Evolutionary conservation across 2,888 invertebrate genomes (phyloP), one percentile per base, ranked within the genome.

Genomic region (Napeogenes inachia): DNA sequence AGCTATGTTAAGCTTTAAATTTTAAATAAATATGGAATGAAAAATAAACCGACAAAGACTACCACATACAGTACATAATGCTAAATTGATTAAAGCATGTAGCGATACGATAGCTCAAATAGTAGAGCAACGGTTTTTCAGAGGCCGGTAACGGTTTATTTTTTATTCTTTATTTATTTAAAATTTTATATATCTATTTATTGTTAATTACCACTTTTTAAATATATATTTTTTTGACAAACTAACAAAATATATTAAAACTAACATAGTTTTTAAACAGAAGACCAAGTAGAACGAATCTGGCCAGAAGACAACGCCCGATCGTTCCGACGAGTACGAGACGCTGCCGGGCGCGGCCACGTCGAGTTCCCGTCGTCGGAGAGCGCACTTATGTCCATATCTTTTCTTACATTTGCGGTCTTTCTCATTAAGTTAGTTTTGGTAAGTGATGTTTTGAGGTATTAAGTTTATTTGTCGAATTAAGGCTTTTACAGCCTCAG

Each of bases 391-490:
- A 94, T 96, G 92, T 94, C 95, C 46, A 95, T 97, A 69, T 95
- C 95, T 32, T 96, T 96, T 79, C 89, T 97, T 10, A 96, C 96
- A 0, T 96, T 96, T 81, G 96, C 96, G 0, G 96, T 96, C 5
- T 96, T 95, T 76, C 92, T 96, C 61, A 94, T 97, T 58, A 96
- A 96, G 85, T 87, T 96, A 45, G 95, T 96, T 45, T 89, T 96
- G 92, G 96, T 96, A 91, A 91, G 91, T 82, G 13, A 8, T 53
- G n/a, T 5, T 45, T 8, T n/a, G 30, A 35, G 33, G 4, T 42
- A 42, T 42, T 10, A 6, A 42, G 12, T 8, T 42, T 42, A 42
- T 3, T 10, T 42, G 42, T 6, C 4, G 35, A 6, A 1, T 35
- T 5, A 35, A 35, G 35, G 35, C 35, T 35, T 5, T 35, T 4